Base-by-base conservation (phyloP, 2,797 vertebrate genomes). In the Lithobates sylvaticus region DNA sequence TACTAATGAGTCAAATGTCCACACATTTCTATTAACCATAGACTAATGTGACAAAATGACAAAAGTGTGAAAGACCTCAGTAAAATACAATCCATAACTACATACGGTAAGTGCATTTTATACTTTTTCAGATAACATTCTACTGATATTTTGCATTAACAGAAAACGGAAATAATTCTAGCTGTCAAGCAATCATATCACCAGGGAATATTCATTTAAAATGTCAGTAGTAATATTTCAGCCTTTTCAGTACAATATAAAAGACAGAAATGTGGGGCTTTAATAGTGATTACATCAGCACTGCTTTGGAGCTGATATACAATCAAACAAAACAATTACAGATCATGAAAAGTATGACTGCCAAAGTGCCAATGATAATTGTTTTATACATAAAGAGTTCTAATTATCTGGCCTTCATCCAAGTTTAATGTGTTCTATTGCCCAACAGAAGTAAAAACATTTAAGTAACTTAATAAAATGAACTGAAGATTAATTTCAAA, bases 391-490 rank as follows among this genome's bases (percentile, higher is more conserved):
- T 13, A 54, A 54, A 54, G 50, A 54, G 16, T 54, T 16, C 3
- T 16, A 54, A 54, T 54, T 54, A 18, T 54, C 16, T 54, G 67
- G 78, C n/a, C 36, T 73, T 29, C 61, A 39, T 39, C 69, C 67
- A 61, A 10, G 34, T 61, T 42, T 34, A 18, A 15, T 61, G 47
- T 12, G 26, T 21, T 39, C 29, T 54, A 7, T 81, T 73, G 68
- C 69, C 54, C 54, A 32, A 36, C 13, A 29, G 16, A 64, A 72
- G 23, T 7, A 3, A 18, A 73, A 39, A 39, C 7, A 73, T 42
- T 81, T 13, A 27, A 39, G 42, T 36, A 69, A 27, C 21, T 36
- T 6, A 73, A 81, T 81, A 39, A 81, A 15, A 81, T 64, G 23
- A n/a, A 42, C 58, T 81, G 32, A 42, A 58, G 73, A 73, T 61